Evolutionary conservation across 2,797 vertebrate species (phyloP).

Genomic region (Cichlasoma orientale): DNA sequence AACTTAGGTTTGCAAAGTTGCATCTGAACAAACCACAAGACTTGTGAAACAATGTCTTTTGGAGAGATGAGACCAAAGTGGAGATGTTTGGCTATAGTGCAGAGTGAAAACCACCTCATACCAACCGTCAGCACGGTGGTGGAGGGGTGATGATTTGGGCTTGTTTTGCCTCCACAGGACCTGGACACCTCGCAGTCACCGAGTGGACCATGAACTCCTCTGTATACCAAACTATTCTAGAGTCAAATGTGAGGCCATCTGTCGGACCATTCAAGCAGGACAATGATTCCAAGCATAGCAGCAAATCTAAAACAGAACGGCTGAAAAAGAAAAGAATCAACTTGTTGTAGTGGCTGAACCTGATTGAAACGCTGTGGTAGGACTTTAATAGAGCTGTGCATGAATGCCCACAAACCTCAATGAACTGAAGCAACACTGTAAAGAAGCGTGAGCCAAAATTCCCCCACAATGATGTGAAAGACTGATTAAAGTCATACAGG

Average conservation of each 20-base stretch:
- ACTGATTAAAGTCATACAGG: background rate
- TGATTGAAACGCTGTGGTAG: background rate
- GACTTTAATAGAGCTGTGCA: background rate
- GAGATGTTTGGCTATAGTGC: too few relatives aligned
- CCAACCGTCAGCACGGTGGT: too few relatives aligned
- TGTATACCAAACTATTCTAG: background rate
- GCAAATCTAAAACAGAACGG: background rate
- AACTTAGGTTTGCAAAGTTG: too few relatives aligned
- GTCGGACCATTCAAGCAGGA: background rate
- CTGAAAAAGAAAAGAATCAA: background rate
- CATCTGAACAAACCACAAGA: too few relatives aligned
- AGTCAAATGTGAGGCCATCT: too few relatives aligned
- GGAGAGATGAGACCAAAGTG: too few relatives aligned
- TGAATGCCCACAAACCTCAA: background rate
- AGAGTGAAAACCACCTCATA: too few relatives aligned
- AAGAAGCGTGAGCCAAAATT: background rate
- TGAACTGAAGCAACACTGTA: background rate
- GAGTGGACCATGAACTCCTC: background rate
- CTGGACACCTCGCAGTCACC: background rate
- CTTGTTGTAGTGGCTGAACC: background rate
- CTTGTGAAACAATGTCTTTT: too few relatives aligned
- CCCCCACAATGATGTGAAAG: background rate
- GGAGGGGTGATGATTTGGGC: background rate
- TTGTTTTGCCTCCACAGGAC: background rate
- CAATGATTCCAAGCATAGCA: background rate